These are phyloP conservation scores for Odontophorus gujanensis DNA, from an alignment of 2,113 vertebrate species.

Conservation along the genomic window DNA sequence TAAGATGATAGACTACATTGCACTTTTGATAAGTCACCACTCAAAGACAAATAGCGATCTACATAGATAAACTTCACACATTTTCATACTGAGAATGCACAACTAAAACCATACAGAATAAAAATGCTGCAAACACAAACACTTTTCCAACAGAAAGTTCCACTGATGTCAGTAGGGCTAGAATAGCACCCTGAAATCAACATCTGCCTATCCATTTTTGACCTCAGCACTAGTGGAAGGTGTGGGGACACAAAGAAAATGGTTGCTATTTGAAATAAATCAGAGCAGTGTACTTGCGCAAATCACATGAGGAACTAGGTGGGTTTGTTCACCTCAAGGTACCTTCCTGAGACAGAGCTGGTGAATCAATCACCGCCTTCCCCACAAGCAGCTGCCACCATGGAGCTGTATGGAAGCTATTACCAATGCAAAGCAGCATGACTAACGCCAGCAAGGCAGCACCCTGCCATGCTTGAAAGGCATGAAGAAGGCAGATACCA, in stretches of 20 bases:
- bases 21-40: not conserved
- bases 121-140: not conserved
- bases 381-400: rapidly evolving
- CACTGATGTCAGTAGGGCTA: not conserved
- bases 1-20: not conserved
- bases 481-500: not conserved
- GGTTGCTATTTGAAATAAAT: not conserved
- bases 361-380: not conserved
- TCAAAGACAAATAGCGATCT: not conserved
- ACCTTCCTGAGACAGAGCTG: not conserved
- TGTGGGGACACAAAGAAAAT: not conserved
- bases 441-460: not conserved
- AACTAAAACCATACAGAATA: not conserved
- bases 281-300: not conserved
- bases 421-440: rapidly evolving
- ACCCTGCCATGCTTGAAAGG: rapidly evolving
- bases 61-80: not conserved
- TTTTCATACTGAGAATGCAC: too few species aligned
- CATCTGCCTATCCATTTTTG: not conserved
- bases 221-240: not conserved
- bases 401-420: not conserved
- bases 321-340: not conserved
- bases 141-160: not conserved
- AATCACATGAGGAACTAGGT: rapidly evolving
- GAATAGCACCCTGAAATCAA: not conserved